Base-by-base conservation (phyloP, 2,797 vertebrate species). In the Neostethus bicornis region DNA sequence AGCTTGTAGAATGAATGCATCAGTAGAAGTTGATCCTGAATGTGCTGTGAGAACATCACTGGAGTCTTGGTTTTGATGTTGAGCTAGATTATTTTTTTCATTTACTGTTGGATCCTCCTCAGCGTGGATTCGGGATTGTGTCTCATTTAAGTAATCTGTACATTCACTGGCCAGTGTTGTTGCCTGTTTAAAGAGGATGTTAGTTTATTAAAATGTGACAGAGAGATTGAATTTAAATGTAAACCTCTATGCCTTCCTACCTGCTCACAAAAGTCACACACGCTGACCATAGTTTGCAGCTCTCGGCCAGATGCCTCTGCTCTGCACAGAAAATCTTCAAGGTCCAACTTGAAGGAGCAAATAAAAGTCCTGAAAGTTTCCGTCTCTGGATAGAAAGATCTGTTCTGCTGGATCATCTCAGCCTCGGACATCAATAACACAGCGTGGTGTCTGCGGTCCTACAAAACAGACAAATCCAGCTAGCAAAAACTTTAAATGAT, bases 201-300 rank as follows among this genome's bases (percentile, higher is more conserved):
- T 32, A n/a, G n/a, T 44, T 23, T 0, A 32, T 51, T 56, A 16
- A 56, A 4, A 9, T 44, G 16, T 9, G 16, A 8, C 58, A 7
- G 8, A 13, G 53, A 20, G 7, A 39, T 38, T 38, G 35, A 7
- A 21, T 7, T n/a, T 28, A n/a, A 42, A 32, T 0, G 24, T 12
- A 10, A 39, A 4, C 6, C 9, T 25, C 0, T 53, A 38, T 20
- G 4, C 3, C 12, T 3, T 51, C 20, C 46, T 3, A 97, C 96
- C 95, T 94, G 92, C 74, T 91, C 89, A 83, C 92, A 94, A 82
- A 97, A 96, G 25, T 39, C 73, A 38, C 89, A 69, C 0, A 98
- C 85, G 8, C 91, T 90, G 28, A 87, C 87, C 80, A 93, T 90
- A 2, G 90, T 89, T 75, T 94, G 91, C 66, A 84, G 84, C 77